Conservation (phyloP, 2,888 invertebrate genomes). For the Digitonthophagus gazella region DNA sequence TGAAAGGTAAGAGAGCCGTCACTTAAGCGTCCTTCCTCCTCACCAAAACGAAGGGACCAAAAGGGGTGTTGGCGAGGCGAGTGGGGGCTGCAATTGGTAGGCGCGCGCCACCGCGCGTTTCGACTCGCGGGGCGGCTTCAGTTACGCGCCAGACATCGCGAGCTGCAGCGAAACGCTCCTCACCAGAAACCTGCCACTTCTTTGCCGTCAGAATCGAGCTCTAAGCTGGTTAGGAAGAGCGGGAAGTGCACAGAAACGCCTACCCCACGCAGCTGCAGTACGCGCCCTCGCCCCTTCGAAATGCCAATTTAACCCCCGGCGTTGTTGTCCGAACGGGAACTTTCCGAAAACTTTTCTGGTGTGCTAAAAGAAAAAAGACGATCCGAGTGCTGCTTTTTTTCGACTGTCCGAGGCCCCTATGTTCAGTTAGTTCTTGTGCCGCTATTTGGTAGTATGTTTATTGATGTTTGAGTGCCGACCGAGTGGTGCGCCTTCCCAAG, state of each 20-base stretch:
- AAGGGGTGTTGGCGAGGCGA: background rate
- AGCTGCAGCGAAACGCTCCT: background rate
- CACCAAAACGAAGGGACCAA: background rate
- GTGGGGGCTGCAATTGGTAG: background rate
- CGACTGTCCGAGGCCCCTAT: background rate
- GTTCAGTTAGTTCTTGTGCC: background rate
- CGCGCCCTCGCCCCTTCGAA: background rate
- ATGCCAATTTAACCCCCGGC: background rate
- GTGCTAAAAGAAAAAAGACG: background rate
- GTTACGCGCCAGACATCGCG: background rate
- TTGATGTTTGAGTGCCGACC: background rate
- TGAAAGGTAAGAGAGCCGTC: background rate
- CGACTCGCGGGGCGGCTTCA: background rate
- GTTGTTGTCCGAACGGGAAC: background rate
- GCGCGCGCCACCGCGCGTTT: background rate
- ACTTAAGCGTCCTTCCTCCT: background rate
- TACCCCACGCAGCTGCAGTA: background rate
- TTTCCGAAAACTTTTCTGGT: background rate
- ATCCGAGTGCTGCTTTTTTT: background rate
- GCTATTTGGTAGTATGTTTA: background rate
- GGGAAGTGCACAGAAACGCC: background rate
- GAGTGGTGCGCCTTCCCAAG: background rate
- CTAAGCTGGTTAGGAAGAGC: background rate
- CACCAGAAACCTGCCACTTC: background rate
- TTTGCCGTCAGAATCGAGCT: background rate